Evolutionary conservation across 2,113 vertebrate species (phyloP).

Genomic region (Triplophysa dalaica): DNA sequence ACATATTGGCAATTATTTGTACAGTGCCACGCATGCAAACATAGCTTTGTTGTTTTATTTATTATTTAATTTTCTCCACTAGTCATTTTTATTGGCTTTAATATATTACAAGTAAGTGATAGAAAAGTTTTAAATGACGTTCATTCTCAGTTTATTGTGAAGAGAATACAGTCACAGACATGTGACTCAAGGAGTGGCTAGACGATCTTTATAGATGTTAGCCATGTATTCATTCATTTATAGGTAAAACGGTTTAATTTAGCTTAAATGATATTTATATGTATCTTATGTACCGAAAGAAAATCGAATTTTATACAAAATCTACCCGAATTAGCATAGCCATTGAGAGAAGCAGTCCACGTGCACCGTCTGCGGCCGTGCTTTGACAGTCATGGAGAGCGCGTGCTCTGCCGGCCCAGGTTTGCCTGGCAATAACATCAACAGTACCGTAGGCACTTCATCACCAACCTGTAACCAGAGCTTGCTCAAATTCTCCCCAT

Average conservation of each 20-base stretch:
- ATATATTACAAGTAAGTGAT: not conserved
- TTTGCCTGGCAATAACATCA: constrained; percentile 66
- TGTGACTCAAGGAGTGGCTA: not conserved
- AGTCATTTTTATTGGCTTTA: no score
- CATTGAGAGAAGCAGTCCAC: not conserved
- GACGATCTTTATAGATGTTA: constrained; percentile 1
- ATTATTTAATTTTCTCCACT: not conserved
- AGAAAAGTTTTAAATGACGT: not conserved
- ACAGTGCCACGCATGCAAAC: not conserved
- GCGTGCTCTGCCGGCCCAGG: constrained; percentile 63
- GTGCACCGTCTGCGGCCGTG: constrained; percentile 39
- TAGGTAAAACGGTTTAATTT: constrained; percentile 1
- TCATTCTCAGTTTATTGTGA: not conserved
- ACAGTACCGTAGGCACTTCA: constrained; percentile 57
- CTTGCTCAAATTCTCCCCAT: constrained; percentile 64
- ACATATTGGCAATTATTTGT: not conserved
- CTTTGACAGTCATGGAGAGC: constrained; percentile 63
- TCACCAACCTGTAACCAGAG: constrained; percentile 72
- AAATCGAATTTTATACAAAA: not conserved
- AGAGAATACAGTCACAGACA: not conserved
- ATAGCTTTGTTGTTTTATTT: not conserved
- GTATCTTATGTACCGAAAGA: not conserved
- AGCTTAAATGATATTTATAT: not conserved
- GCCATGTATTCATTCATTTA: constrained; percentile 19
- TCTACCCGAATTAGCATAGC: not conserved